Percentiles rank a stretch among this genome's conserved stretches.
phyloP scores from a whole-genome alignment of 1,140 invertebrate species.

The Drosophila erecta region DNA sequence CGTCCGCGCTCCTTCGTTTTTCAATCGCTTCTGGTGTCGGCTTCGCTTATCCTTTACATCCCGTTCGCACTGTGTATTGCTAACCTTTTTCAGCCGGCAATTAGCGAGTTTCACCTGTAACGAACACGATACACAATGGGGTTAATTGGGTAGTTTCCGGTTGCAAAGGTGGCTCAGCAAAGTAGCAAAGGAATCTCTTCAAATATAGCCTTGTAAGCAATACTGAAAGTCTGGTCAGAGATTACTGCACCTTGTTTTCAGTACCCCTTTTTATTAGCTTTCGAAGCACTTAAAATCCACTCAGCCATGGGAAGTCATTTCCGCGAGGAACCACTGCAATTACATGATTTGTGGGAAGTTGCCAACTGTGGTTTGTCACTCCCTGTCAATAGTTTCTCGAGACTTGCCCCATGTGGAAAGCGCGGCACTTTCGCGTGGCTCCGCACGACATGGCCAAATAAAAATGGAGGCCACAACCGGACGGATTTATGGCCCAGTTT shows the following conservation, averaged over 20 bases:
- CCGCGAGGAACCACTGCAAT: conserved; percentile 3
- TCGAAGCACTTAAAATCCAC: not conserved
- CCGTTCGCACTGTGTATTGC: conserved; percentile 15
- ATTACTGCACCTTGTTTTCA: too few species aligned
- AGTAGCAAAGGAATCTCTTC: not conserved
- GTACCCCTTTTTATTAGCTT: not conserved
- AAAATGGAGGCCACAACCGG: conserved; percentile 25
- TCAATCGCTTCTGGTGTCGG: not conserved
- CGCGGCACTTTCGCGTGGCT: conserved; percentile 1
- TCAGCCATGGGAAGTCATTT: not conserved
- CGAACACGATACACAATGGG: conserved; percentile 3
- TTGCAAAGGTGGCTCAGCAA: conserved; percentile 12
- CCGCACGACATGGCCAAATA: conserved; percentile 18
- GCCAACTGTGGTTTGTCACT: conserved; percentile 29
- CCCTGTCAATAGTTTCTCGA: conserved; percentile 14
- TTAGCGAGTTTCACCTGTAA: conserved; percentile 31
- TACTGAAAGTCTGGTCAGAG: too few species aligned
- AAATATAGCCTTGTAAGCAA: too few species aligned
- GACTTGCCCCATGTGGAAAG: conserved; percentile 9
- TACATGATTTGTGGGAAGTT: conserved; percentile 23
- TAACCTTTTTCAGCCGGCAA: conserved; percentile 15
- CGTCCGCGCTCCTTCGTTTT: not conserved
- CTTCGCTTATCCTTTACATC: conserved; percentile 33
- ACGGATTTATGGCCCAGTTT: conserved; percentile 44
- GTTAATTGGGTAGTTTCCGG: conserved; percentile 24